Evolutionary conservation across 1,140 invertebrate species (phyloP), one percentile per base, ranked within the genome.

Genomic region (Drosophila bipectinata): DNA sequence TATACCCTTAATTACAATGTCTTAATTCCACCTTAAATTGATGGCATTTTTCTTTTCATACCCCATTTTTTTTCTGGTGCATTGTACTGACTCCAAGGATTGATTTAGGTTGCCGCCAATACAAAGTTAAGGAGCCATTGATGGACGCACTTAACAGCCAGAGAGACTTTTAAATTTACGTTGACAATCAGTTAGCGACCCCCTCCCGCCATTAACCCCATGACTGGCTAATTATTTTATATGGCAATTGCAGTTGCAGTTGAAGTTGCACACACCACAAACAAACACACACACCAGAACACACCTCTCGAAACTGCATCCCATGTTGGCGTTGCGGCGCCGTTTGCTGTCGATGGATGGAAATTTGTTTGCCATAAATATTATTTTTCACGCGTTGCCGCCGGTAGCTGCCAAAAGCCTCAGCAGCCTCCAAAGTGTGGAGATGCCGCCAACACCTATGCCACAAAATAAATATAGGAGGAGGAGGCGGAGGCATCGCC

Each of bases 331-430:
- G 79, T 61, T 49, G 79, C 76, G 66, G 66, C 78, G 77, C 56
- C 72, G 55, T 68, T 82, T 72, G 62, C 82, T 82, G 82, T 85
- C 82, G 82, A 85, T 85, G 57, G 64, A 76, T 76, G 79, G 81
- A 87, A 87, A 87, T 87, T 87, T 87, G 83, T 88, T 88, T 88
- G 83, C 83, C 82, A 88, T 88, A 87, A 88, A 88, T 87, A 88
- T 87, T 80, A 60, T 73, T 84, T 84, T 84, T 84, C 80, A 79
- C 77, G 80, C 80, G 72, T 59, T 79, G 69, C 73, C 60, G 75
- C 82, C 82, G 62, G 82, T 85, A 85, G 81, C 81, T 74, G 81
- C 77, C 62, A 56, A 62, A 61, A 54, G 44, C 18, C 44, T 32
- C 56, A 39, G 45, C 76, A 21, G 54, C 58, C n/a, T 55, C 12